These are phyloP conservation scores for Paratilapia polleni DNA, from an alignment of 2,113 vertebrate species.

Conservation along the genomic window DNA sequence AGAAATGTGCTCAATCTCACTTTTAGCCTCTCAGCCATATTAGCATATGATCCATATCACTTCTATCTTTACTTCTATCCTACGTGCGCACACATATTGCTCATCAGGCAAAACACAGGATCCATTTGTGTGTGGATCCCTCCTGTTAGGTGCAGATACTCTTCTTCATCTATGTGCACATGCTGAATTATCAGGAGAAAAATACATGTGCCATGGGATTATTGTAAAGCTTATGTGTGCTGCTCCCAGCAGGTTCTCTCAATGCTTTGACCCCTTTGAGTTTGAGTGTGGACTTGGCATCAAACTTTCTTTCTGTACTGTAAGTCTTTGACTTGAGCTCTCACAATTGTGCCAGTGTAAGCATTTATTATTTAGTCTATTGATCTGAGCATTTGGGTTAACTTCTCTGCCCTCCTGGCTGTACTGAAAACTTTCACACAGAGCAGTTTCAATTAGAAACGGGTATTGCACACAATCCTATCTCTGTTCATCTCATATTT, in stretches of 20 bases:
- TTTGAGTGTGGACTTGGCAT: slow-evolving; percentile 18
- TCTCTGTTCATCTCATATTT: background rate
- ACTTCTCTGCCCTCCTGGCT: slow-evolving; percentile 32
- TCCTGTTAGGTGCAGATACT: background rate
- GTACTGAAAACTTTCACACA: slow-evolving; percentile 28
- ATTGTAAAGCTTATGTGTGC: slow-evolving; percentile 41
- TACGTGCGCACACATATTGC: background rate
- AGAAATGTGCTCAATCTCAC: slow-evolving; percentile 64
- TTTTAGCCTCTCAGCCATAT: slow-evolving; percentile 54
- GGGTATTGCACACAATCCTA: background rate
- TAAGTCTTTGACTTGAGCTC: slow-evolving; percentile 41
- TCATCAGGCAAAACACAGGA: slow-evolving; percentile 12
- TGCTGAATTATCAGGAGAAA: background rate
- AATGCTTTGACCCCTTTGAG: slow-evolving; percentile 32
- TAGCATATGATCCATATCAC: slow-evolving; percentile 53
- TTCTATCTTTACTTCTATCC: slow-evolving; percentile 28
- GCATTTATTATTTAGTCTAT: slow-evolving; percentile 65
- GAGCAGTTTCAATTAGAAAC: slow-evolving; percentile 25
- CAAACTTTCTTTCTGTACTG: slow-evolving; percentile 29
- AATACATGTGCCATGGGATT: slow-evolving; percentile 26
- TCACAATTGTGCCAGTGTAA: slow-evolving; percentile 52
- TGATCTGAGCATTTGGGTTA: slow-evolving; percentile 47
- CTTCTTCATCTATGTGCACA: background rate
- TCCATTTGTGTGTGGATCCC: slow-evolving; percentile 5
- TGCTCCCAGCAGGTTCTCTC: slow-evolving; percentile 36